phyloP scores from a whole-genome alignment of 2,888 invertebrate genomes.

The Hanleya hanleyi region DNA sequence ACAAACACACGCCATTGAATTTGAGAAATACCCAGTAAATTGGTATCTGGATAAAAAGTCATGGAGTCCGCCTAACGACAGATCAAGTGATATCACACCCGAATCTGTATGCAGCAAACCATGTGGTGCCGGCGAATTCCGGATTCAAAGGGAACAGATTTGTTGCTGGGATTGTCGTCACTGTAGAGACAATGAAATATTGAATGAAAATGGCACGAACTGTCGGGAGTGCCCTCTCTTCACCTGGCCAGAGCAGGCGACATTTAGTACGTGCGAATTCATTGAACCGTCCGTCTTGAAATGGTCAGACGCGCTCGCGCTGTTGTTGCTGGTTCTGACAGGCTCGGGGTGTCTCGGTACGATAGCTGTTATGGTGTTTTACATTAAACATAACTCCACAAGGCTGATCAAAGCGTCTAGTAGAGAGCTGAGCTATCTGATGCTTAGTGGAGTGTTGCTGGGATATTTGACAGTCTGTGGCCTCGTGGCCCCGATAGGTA shows the following conservation, averaged over 20 bases:
- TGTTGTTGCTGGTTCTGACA: slow-evolving; percentile 20
- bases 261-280: slow-evolving; percentile 4
- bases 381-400: slow-evolving; percentile 27
- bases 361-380: slow-evolving; percentile 14
- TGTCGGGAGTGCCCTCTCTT: slow-evolving; percentile 36
- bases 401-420: slow-evolving; percentile 61
- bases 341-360: slow-evolving; percentile 10
- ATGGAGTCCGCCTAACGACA: neutral
- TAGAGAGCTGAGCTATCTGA: slow-evolving; percentile 55
- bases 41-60: neutral
- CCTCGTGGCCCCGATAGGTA: slow-evolving; percentile 45
- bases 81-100: neutral
- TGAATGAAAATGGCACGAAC: slow-evolving; percentile 28
- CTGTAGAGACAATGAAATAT: slow-evolving; percentile 40
- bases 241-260: slow-evolving; percentile 42
- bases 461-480: slow-evolving; percentile 48
- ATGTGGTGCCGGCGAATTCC: slow-evolving; percentile 4
- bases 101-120: slow-evolving; percentile 32
- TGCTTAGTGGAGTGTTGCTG: slow-evolving; percentile 50
- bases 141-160: slow-evolving; percentile 29
- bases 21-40: neutral
- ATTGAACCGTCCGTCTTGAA: slow-evolving; percentile 21
- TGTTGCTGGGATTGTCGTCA: slow-evolving; percentile 49
- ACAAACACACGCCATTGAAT: neutral
- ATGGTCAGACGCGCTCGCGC: slow-evolving; percentile 15